Conservation (phyloP, 2,888 invertebrate genomes). For the Octodonta nipae region DNA sequence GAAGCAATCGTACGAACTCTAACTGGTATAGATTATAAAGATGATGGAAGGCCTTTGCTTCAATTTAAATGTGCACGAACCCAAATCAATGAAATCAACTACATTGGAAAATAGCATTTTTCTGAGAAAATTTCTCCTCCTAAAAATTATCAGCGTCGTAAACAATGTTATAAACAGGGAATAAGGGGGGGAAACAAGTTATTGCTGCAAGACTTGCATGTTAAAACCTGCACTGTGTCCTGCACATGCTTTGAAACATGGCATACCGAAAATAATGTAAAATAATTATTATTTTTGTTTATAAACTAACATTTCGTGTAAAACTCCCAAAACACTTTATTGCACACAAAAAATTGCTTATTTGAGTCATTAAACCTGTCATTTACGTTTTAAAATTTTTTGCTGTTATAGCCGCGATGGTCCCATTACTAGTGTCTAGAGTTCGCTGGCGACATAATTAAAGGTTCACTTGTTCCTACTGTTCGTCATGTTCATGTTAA, state of each 20-base stretch:
- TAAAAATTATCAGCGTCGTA: not conserved
- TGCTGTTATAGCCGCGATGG: not conserved
- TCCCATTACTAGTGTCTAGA: slow-evolving; percentile 1
- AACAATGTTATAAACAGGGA: not conserved
- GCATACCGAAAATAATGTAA: no score
- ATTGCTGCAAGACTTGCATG: no score
- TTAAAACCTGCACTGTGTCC: no score
- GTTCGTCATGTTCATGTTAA: no score
- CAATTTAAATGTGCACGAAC: not conserved
- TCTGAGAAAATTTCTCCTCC: not conserved
- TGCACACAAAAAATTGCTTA: slow-evolving; percentile 3
- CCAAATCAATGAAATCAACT: not conserved
- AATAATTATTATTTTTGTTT: no score
- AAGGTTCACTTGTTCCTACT: no score
- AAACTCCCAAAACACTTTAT: slow-evolving; percentile 4
- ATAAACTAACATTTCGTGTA: slow-evolving; percentile 2
- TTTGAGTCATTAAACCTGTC: slow-evolving; percentile 4
- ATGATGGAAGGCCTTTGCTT: not conserved
- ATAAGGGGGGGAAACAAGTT: no score
- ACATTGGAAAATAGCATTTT: not conserved
- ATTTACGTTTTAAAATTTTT: slow-evolving; percentile 4
- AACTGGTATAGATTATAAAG: not conserved
- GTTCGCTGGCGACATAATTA: not conserved
- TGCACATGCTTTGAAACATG: no score
- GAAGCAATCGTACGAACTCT: not conserved